A percentile compares a stretch with the other conserved stretches of the same genome.
Conservation (phyloP, 2,888 invertebrate species). For the Himalopsyche anomala region DNA sequence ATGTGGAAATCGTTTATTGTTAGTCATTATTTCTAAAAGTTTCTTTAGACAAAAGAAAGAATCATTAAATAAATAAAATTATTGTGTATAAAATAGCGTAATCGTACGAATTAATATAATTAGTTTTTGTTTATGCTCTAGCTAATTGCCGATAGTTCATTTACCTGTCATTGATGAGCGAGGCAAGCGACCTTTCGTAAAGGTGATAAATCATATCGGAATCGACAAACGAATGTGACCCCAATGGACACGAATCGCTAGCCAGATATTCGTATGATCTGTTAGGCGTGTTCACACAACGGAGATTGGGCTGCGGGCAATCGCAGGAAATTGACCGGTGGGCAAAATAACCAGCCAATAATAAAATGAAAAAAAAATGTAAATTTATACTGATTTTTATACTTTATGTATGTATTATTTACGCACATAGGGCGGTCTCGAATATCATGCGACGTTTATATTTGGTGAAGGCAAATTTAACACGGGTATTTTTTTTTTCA, state of each 20-base stretch:
- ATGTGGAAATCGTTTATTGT: no score
- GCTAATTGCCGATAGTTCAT: constrained; percentile 47
- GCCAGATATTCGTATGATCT: constrained; percentile 14
- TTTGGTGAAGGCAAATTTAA: no score
- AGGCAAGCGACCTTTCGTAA: constrained; percentile 10
- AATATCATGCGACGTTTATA: no score
- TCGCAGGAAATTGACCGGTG: not conserved
- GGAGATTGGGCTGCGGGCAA: not conserved
- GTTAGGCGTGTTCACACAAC: not conserved
- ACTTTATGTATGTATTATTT: no score
- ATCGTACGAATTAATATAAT: constrained; percentile 48
- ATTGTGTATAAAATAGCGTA: constrained; percentile 5
- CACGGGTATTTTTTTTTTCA: no score
- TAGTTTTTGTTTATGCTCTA: constrained; percentile 43
- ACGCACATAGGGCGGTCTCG: no score
- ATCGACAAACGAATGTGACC: constrained; percentile 31
- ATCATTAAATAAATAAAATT: not conserved
- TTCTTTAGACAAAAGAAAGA: no score
- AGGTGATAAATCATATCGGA: constrained; percentile 11
- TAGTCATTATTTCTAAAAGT: no score
- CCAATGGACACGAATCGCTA: constrained; percentile 22
- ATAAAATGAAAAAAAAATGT: no score
- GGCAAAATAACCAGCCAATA: no score
- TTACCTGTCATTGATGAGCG: constrained; percentile 12
- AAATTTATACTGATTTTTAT: no score